Evolutionary conservation across 2,888 invertebrate genomes (phyloP).

Genomic region (Rhaphigaster nebulosa): DNA sequence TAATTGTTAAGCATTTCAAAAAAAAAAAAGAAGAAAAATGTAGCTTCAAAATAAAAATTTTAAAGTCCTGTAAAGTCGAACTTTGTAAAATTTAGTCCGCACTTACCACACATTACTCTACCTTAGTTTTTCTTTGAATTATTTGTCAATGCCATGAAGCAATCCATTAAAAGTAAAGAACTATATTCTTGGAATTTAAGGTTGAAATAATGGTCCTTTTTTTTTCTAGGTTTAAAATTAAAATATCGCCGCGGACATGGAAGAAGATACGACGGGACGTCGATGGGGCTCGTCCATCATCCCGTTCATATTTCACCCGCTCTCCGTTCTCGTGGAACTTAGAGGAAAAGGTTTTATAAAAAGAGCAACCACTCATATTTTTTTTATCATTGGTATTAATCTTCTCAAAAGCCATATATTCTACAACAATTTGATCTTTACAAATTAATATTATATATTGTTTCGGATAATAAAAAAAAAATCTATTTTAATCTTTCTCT

Average conservation of each 20-base stretch:
- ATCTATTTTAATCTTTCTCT: too few relatives aligned
- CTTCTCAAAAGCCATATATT: neutral
- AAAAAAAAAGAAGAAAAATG: too few relatives aligned
- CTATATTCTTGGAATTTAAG: neutral
- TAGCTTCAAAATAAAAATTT: too few relatives aligned
- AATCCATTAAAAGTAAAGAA: neutral
- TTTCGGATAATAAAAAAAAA: neutral
- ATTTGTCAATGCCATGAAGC: neutral
- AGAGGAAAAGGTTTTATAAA: slow-evolving; percentile 29
- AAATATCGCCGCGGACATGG: slow-evolving; percentile 11
- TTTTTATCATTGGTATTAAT: neutral
- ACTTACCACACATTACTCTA: too few relatives aligned
- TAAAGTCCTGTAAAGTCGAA: too few relatives aligned
- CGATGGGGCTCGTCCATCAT: slow-evolving; percentile 16
- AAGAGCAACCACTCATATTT: neutral
- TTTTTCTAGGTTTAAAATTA: slow-evolving; percentile 3
- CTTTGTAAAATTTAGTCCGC: too few relatives aligned
- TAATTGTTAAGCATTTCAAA: too few relatives aligned
- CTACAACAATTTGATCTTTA: neutral
- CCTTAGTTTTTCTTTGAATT: neutral
- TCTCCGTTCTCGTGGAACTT: neutral
- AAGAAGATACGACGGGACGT: slow-evolving; percentile 6
- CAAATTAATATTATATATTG: neutral
- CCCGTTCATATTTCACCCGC: neutral
- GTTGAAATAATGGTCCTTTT: neutral